These are phyloP conservation scores for Erebia palarica DNA, from an alignment of 2,888 invertebrate species.

Conservation along the genomic window DNA sequence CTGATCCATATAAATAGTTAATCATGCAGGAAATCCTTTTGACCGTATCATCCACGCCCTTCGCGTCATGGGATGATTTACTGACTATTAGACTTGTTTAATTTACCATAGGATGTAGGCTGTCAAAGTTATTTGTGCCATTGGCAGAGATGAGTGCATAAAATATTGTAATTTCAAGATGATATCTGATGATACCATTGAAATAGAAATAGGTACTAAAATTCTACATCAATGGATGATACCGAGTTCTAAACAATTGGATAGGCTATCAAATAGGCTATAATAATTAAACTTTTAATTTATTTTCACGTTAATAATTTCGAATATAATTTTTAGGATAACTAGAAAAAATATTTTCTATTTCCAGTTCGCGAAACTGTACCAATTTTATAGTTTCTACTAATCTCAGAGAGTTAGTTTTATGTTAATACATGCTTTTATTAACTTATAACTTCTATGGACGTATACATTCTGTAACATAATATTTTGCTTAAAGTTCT, in stretches of 20 bases:
- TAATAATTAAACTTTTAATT: too few relatives aligned
- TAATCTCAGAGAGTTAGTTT: background rate
- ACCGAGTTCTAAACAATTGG: too few relatives aligned
- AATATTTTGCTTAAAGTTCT: too few relatives aligned
- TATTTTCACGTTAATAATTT: too few relatives aligned
- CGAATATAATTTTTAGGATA: background rate
- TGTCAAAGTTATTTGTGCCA: conserved; percentile 1
- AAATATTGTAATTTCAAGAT: background rate
- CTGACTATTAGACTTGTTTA: conserved; percentile 1
- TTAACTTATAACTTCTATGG: background rate
- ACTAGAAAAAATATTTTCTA: background rate
- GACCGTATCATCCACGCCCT: conserved; percentile 5
- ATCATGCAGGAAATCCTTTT: conserved; percentile 4
- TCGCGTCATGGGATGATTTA: background rate
- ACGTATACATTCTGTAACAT: too few relatives aligned
- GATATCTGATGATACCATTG: background rate
- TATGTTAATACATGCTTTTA: background rate
- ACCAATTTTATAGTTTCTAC: background rate
- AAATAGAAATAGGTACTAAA: too few relatives aligned
- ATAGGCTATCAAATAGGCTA: too few relatives aligned
- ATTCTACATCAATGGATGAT: too few relatives aligned
- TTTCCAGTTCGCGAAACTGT: background rate
- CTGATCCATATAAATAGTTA: background rate
- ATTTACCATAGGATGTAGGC: conserved; percentile 1
- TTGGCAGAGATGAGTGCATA: background rate